Conservation (phyloP, 2,113 vertebrate species). For the Rhinopomastus cyanomelas region DNA sequence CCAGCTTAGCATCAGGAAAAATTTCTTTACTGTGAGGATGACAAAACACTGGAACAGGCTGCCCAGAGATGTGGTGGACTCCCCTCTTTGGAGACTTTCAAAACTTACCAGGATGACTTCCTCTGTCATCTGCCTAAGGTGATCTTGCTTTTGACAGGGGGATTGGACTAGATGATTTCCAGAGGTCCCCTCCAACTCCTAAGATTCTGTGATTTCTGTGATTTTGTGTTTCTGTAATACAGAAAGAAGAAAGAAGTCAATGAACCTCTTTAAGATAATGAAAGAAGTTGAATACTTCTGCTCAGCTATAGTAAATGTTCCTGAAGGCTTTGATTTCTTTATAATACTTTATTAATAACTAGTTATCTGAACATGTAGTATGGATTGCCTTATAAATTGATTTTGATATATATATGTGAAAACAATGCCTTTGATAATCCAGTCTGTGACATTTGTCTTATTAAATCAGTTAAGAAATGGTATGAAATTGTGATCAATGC, state of each 20-base stretch:
- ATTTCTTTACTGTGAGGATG: too few relatives aligned
- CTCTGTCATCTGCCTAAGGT: too few relatives aligned
- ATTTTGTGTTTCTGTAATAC: not conserved
- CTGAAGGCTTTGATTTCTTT: constrained; percentile 21
- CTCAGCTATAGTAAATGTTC: constrained; percentile 25
- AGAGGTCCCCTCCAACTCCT: too few relatives aligned
- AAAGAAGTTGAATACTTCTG: constrained; percentile 45
- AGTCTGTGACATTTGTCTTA: constrained; percentile 47
- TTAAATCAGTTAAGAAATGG: constrained; percentile 2
- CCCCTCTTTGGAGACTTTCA: too few relatives aligned
- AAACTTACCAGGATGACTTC: too few relatives aligned
- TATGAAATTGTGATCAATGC: constrained; percentile 61
- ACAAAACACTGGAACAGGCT: too few relatives aligned
- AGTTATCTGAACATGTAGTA: constrained; percentile 54
- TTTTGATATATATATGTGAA: constrained; percentile 51
- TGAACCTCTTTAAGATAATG: constrained; percentile 28
- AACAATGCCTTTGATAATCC: too few relatives aligned
- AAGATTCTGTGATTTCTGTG: too few relatives aligned
- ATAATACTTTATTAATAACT: constrained; percentile 47
- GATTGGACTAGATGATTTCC: too few relatives aligned
- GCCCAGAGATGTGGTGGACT: too few relatives aligned
- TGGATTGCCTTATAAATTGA: constrained; percentile 66
- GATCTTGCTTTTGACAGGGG: too few relatives aligned
- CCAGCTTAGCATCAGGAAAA: too few relatives aligned
- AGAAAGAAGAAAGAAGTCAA: not conserved